Evolutionary conservation across 2,113 vertebrate genomes (phyloP).

Genomic region (Aythya baeri): DNA sequence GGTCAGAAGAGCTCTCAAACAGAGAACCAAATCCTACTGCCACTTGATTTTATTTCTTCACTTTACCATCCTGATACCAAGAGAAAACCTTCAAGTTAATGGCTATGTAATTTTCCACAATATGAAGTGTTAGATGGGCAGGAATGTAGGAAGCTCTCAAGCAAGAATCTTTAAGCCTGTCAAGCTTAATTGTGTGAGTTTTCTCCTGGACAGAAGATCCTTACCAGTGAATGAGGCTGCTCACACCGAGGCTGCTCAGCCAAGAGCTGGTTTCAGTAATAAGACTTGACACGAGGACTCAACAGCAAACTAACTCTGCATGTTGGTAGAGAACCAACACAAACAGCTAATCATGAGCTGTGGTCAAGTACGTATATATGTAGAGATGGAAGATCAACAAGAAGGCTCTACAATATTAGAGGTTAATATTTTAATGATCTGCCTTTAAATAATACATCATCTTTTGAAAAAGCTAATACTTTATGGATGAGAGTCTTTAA

Average conservation of each 20-base stretch:
- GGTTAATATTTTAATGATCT: constrained; percentile 69
- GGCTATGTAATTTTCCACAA: neutral
- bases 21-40: accelerated
- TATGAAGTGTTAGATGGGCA: neutral
- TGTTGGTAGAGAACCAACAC: neutral
- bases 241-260: neutral
- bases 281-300: neutral
- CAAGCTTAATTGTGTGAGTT: neutral
- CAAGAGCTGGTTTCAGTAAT: neutral
- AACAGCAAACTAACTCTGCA: neutral
- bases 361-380: neutral
- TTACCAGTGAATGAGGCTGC: neutral
- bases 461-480: constrained; percentile 75
- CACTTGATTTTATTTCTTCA: neutral
- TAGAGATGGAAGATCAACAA: neutral
- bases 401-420: constrained; percentile 20
- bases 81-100: neutral
- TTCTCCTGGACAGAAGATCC: neutral
- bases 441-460: constrained; percentile 68
- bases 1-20: neutral
- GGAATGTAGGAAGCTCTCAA: neutral
- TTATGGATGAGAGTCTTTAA: constrained; percentile 74
- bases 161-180: neutral
- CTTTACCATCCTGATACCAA: neutral
- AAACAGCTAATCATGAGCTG: neutral